These are phyloP conservation scores for Sorex araneus DNA, from an alignment of 2,113 vertebrate genomes.

Conservation along the genomic window DNA sequence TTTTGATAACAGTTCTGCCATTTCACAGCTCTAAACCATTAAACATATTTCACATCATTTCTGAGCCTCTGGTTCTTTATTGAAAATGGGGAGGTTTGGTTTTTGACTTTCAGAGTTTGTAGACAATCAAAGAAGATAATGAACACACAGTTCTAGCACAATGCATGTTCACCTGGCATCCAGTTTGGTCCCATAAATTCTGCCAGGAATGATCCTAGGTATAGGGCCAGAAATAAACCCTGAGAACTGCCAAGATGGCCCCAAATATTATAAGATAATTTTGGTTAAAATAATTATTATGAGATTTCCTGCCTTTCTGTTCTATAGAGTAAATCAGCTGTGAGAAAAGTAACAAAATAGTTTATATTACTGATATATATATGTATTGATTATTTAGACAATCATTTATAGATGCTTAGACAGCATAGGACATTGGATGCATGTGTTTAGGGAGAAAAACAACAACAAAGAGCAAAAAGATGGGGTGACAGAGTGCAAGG, in stretches of 20 bases:
- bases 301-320: not conserved
- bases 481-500: not conserved
- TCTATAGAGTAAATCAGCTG: not conserved
- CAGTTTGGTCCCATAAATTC: too few species aligned
- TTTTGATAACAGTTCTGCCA: not conserved
- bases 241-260: too few species aligned
- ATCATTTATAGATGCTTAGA: not conserved
- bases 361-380: not conserved
- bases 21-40: constrained; percentile 27
- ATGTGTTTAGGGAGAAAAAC: not conserved
- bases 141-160: not conserved
- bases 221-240: too few species aligned
- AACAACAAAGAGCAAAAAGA: not conserved
- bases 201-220: too few species aligned
- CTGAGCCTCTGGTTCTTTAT: constrained; percentile 1
- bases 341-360: constrained; percentile 3
- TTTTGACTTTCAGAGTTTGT: not conserved
- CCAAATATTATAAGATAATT: not conserved
- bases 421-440: not conserved
- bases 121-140: not conserved
- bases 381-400: not conserved
- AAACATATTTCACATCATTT: not conserved
- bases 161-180: not conserved
- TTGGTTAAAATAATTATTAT: not conserved
- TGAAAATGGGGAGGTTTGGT: not conserved